These are phyloP conservation scores for Belonocnema kinseyi DNA, from an alignment of 1,140 invertebrate genomes.

Conservation along the genomic window DNA sequence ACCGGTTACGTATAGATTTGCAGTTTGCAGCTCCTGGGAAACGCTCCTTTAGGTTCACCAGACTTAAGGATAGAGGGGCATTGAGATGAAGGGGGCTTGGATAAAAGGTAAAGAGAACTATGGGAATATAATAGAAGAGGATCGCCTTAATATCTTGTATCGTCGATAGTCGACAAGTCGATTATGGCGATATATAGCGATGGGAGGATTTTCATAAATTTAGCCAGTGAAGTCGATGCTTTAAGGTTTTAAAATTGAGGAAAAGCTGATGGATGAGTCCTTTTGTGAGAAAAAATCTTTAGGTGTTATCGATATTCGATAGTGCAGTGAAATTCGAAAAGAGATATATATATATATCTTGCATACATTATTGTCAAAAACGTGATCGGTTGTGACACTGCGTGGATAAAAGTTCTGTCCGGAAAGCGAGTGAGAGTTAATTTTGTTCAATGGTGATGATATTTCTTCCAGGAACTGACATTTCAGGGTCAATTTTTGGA, in stretches of 20 bases:
- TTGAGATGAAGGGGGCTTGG: slow-evolving; percentile 11
- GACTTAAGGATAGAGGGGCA: slow-evolving; percentile 6
- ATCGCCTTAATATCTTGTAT: slow-evolving; percentile 28
- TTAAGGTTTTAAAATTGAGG: not conserved
- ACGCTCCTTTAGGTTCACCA: slow-evolving; percentile 36
- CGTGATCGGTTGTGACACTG: too few relatives aligned
- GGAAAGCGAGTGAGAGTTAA: too few relatives aligned
- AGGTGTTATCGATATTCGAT: too few relatives aligned
- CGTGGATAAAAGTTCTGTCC: too few relatives aligned
- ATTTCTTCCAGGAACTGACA: too few relatives aligned
- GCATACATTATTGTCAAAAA: too few relatives aligned
- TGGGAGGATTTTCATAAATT: not conserved
- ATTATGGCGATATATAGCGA: not conserved
- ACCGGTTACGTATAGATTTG: slow-evolving; percentile 58
- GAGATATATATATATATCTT: too few relatives aligned
- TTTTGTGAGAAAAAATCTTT: too few relatives aligned
- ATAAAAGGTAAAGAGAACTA: slow-evolving; percentile 15
- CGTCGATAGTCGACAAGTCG: slow-evolving; percentile 16
- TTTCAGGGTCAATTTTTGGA: too few relatives aligned
- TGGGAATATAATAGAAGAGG: slow-evolving; percentile 10
- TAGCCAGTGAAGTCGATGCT: not conserved
- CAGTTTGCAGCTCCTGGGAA: slow-evolving; percentile 55
- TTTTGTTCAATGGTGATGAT: too few relatives aligned
- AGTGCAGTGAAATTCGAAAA: too few relatives aligned
- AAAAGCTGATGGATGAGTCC: not conserved